Evolutionary conservation across 1,140 invertebrate genomes (phyloP).

Genomic region (Hyphantria cunea): DNA sequence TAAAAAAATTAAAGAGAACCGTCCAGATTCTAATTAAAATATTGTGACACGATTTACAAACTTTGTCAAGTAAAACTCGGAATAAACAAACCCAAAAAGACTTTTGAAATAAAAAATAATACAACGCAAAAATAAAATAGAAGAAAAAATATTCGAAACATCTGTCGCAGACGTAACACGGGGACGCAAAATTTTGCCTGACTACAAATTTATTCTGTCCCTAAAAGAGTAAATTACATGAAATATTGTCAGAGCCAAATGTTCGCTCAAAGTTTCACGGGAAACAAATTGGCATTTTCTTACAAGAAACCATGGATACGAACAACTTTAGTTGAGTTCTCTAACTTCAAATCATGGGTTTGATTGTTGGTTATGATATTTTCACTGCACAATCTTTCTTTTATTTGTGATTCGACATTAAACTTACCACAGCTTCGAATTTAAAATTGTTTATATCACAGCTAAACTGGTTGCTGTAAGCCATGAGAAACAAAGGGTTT

Average conservation of each 20-base stretch:
- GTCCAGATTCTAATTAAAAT: not conserved
- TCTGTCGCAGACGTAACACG: constrained; percentile 52
- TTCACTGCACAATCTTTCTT: not conserved
- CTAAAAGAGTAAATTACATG: constrained; percentile 67
- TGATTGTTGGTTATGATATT: not conserved
- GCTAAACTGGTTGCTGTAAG: too few relatives aligned
- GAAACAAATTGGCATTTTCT: constrained; percentile 40
- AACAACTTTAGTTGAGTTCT: constrained; percentile 10
- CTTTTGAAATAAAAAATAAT: constrained; percentile 13
- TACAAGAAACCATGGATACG: not conserved
- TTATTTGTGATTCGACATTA: not conserved
- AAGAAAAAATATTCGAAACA: constrained; percentile 37
- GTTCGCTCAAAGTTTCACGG: constrained; percentile 43
- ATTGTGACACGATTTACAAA: not conserved
- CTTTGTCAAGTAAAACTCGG: constrained; percentile 3
- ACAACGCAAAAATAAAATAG: constrained; percentile 8
- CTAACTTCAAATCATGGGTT: constrained; percentile 8
- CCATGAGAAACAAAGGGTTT: too few relatives aligned
- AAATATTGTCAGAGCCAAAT: constrained; percentile 63
- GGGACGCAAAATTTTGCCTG: constrained; percentile 35
- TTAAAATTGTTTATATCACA: too few relatives aligned
- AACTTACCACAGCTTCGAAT: too few relatives aligned
- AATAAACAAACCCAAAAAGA: constrained; percentile 4
- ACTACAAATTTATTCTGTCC: constrained; percentile 63
- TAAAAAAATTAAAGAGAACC: too few relatives aligned